Percentiles rank a stretch among this genome's conserved stretches.
Evolutionary conservation across 2,888 invertebrate species (phyloP).

Genomic region (Drosophila phalerata): DNA sequence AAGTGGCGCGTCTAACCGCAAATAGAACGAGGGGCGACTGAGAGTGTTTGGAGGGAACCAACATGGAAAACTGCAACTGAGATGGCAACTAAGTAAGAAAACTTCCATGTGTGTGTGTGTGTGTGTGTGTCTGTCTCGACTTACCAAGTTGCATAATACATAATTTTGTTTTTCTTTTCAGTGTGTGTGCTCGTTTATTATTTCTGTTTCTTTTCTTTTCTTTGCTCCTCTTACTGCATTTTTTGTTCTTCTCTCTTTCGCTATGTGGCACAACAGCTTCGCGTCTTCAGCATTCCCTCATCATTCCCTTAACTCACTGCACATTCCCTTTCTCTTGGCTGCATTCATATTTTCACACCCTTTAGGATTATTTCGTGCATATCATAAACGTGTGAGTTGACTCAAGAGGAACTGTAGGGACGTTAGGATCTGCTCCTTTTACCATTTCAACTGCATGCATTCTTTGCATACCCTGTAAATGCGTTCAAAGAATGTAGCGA

Average conservation of each 20-base stretch:
- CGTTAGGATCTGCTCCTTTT: slow-evolving; percentile 59
- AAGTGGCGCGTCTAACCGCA: slow-evolving; percentile 51
- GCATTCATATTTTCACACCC: slow-evolving; percentile 81
- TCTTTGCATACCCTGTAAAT: slow-evolving; percentile 33
- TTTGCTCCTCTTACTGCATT: slow-evolving; percentile 19
- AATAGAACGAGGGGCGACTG: not conserved
- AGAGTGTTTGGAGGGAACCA: slow-evolving; percentile 1
- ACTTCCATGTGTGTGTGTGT: slow-evolving; percentile 26
- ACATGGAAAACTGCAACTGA: slow-evolving; percentile 55
- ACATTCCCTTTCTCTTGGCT: slow-evolving; percentile 52
- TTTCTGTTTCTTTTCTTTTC: slow-evolving; percentile 34
- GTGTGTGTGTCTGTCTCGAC: slow-evolving; percentile 53
- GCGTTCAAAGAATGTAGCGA: not conserved
- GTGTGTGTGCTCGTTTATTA: slow-evolving; percentile 44
- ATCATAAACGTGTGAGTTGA: slow-evolving; percentile 50
- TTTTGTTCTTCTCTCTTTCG: slow-evolving; percentile 8
- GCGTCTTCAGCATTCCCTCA: slow-evolving; percentile 46
- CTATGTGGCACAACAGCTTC: slow-evolving; percentile 56
- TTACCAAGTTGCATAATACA: slow-evolving; percentile 71
- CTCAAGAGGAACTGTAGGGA: slow-evolving; percentile 43
- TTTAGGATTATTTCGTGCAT: slow-evolving; percentile 79
- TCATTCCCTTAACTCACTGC: slow-evolving; percentile 28
- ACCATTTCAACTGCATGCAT: slow-evolving; percentile 38
- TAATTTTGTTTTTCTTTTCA: slow-evolving; percentile 72
- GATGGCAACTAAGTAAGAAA: slow-evolving; percentile 63